Evolutionary conservation across 2,888 invertebrate genomes (phyloP).

Genomic region (Drosophila mimetica): DNA sequence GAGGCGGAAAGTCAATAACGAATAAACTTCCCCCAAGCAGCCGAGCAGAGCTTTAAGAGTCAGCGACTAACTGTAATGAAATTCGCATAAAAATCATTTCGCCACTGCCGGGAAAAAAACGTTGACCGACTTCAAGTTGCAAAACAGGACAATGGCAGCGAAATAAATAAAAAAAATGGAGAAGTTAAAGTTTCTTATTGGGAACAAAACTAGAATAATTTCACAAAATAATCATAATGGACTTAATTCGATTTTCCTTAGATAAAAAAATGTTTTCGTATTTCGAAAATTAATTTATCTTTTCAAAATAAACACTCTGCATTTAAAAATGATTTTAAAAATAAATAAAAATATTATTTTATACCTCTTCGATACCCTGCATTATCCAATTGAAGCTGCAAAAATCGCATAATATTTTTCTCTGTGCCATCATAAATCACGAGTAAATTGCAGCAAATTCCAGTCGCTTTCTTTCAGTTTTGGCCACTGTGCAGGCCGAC

Average conservation of each 20-base stretch:
- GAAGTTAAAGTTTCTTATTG: conserved; percentile 2
- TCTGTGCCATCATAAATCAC: neutral
- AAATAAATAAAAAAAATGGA: conserved; percentile 1
- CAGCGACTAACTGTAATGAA: conserved; percentile 70
- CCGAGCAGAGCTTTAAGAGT: conserved; percentile 48
- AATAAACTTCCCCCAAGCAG: conserved; percentile 50
- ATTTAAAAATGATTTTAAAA: too few relatives aligned
- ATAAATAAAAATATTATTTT: too few relatives aligned
- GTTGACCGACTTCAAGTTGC: conserved; percentile 64
- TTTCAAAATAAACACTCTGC: too few relatives aligned
- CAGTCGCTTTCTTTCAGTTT: neutral
- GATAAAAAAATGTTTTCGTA: too few relatives aligned
- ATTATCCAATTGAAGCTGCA: too few relatives aligned
- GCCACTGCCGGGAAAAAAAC: conserved; percentile 52
- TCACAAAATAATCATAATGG: too few relatives aligned
- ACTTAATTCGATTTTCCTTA: too few relatives aligned
- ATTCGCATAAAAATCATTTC: conserved; percentile 75
- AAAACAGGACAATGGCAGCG: conserved; percentile 13
- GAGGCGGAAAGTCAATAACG: conserved; percentile 69
- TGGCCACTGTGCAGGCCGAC: conserved; percentile 23
- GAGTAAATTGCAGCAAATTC: neutral
- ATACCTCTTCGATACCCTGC: too few relatives aligned
- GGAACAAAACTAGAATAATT: too few relatives aligned
- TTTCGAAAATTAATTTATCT: too few relatives aligned
- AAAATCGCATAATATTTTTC: neutral